Evolutionary conservation across 2,797 vertebrate species (phyloP).

Genomic region (Sebastes glaucus): DNA sequence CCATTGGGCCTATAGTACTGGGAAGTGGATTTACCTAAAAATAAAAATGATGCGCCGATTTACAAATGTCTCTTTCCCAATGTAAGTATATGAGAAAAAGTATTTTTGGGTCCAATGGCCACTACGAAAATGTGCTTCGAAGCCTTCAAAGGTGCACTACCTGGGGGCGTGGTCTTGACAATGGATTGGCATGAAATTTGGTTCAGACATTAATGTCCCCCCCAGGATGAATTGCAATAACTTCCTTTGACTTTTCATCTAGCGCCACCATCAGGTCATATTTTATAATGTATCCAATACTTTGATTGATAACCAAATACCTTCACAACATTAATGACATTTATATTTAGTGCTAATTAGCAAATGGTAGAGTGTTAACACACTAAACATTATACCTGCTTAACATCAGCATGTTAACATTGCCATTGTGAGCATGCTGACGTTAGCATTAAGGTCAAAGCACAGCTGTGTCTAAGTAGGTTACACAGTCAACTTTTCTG

Average conservation of each 20-base stretch:
- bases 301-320: neutral
- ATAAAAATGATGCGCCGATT: too few relatives aligned
- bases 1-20: too few relatives aligned
- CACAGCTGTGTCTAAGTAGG: neutral
- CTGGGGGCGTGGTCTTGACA: too few relatives aligned
- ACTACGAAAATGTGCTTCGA: too few relatives aligned
- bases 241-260: too few relatives aligned
- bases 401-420: neutral
- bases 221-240: neutral
- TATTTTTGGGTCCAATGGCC: too few relatives aligned
- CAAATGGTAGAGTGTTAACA: neutral
- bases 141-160: too few relatives aligned
- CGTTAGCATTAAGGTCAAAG: neutral
- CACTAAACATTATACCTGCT: neutral
- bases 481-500: neutral
- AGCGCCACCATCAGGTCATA: neutral
- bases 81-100: too few relatives aligned
- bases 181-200: neutral
- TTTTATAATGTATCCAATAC: neutral
- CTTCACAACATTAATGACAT: neutral
- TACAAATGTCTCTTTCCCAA: too few relatives aligned
- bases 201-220: neutral
- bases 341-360: neutral
- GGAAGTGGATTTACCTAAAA: too few relatives aligned
- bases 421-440: neutral